Evolutionary conservation across 2,113 vertebrate species (phyloP), one percentile per base, ranked within the genome.

Genomic region (Sylvilagus bachmani): DNA sequence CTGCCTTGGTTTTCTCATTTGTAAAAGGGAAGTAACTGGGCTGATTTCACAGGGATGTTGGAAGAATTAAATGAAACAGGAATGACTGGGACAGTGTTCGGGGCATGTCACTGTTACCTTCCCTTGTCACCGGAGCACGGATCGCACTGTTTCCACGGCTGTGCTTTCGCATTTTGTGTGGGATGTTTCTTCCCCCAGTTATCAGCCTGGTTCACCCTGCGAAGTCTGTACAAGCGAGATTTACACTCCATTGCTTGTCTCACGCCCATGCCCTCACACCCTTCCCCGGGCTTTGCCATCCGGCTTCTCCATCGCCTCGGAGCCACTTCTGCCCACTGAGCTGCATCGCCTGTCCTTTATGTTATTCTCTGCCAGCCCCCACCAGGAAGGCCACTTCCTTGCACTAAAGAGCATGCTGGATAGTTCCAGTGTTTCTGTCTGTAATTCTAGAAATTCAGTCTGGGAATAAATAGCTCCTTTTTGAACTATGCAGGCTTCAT

Each of bases 391-490:
- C 17, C 27, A 78, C 55, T 88, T 67, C 36, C 22, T 31, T 86
- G 6, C 29, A 44, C 24, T 61, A 27, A 89, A 67, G 29, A 78
- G 33, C 25, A 75, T 61, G 55, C 17, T 67, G n/a, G 53, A 33
- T 14, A 58, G 29, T 33, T 88, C 64, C 86, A 69, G 8, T 29
- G 51, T 91, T 89, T 69, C 25, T 58, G 21, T 73, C 71, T 33
- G 33, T 87, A 67, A 87, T 51, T 93, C 61, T 55, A 80, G 61
- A 89, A 87, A 92, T 69, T 73, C 67, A 49, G 16, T 90, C 80
- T 90, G 33, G 44, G 55, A 78, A 64, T 83, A 64, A 78, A 33
- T 17, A 58, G 44, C 49, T 95, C 10, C n/a, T 53, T 95, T 89
- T n/a, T 36, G 62, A 89, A 67, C 44, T 74, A 22, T 74, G 80